Conservation (phyloP, 2,888 invertebrate species). For the Anaspis maculata region DNA sequence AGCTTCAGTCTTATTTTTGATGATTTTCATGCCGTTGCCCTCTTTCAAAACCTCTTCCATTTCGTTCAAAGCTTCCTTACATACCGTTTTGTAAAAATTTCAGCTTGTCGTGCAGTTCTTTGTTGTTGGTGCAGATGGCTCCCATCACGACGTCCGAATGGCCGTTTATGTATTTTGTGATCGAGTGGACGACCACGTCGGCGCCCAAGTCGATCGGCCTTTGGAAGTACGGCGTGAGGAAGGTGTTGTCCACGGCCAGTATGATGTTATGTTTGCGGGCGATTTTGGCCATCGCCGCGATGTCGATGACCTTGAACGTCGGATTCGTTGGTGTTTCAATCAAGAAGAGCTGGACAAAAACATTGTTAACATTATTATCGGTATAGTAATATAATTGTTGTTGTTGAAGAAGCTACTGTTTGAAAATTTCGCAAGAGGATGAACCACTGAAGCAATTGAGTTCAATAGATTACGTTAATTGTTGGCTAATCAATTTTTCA, state of each 20-base stretch:
- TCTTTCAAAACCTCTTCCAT: too few relatives aligned
- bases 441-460: too few relatives aligned
- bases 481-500: too few relatives aligned
- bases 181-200: constrained; percentile 83
- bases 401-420: too few relatives aligned
- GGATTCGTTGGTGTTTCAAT: constrained; percentile 97
- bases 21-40: too few relatives aligned
- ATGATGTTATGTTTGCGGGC: constrained; percentile 55
- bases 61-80: too few relatives aligned
- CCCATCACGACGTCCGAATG: constrained; percentile 98
- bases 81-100: constrained; percentile 83
- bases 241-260: constrained; percentile 88
- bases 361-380: too few relatives aligned
- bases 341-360: constrained; percentile 77
- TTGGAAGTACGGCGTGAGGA: constrained; percentile 86
- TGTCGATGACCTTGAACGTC: constrained; percentile 80
- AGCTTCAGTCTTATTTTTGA: too few relatives aligned
- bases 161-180: constrained; percentile 98
- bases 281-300: constrained; percentile 59
- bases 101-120: constrained; percentile 61
- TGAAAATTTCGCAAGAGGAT: too few relatives aligned
- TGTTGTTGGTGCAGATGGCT: constrained; percentile 65
- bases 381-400: too few relatives aligned
- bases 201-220: constrained; percentile 84
- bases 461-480: too few relatives aligned